phyloP scores from a whole-genome alignment of 2,113 vertebrate genomes.

The Colius striatus region DNA sequence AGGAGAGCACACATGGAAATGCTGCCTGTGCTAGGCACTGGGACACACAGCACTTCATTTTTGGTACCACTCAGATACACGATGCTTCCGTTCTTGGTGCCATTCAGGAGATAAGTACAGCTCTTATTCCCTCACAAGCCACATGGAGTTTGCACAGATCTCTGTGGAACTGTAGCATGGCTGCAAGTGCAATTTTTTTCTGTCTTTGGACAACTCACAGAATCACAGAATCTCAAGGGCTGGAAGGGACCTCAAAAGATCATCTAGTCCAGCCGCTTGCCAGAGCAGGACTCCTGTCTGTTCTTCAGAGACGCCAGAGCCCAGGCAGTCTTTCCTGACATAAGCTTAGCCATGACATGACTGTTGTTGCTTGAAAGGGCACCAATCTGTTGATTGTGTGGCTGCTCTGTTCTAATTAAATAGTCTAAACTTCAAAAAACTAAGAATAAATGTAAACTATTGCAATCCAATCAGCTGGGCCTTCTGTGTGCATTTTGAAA shows the following conservation, averaged over 20 bases:
- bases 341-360: neutral
- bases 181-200: neutral
- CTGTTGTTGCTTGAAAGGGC: neutral
- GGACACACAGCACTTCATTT: neutral
- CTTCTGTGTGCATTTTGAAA: neutral
- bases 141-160: neutral
- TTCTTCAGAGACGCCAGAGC: neutral
- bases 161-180: neutral
- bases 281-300: neutral
- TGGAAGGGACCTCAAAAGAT: no score
- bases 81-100: neutral
- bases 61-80: neutral
- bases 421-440: neutral
- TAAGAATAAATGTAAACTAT: neutral
- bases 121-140: neutral
- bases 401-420: neutral
- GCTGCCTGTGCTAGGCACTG: no score
- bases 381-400: neutral
- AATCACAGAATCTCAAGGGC: no score
- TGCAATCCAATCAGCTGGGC: neutral
- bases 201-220: neutral
- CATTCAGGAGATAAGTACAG: neutral
- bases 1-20: neutral
- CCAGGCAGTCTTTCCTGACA: neutral
- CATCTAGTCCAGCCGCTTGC: no score